These are phyloP conservation scores for Clivina fossor DNA, from an alignment of 2,888 invertebrate genomes.

Conservation along the genomic window DNA sequence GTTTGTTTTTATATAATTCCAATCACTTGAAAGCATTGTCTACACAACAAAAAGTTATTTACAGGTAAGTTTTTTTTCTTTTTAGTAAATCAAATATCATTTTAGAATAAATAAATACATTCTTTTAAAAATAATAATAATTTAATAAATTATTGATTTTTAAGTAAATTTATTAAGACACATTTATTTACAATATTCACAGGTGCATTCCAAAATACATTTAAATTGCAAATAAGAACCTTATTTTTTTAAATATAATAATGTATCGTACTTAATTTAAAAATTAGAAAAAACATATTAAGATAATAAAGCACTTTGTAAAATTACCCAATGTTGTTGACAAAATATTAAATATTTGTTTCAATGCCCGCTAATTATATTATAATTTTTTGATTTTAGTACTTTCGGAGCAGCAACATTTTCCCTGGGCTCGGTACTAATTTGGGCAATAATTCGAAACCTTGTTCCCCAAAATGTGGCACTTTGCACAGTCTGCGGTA, in stretches of 20 bases:
- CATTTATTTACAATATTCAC: slow-evolving; percentile 13
- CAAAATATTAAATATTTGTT: slow-evolving; percentile 4
- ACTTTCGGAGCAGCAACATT: slow-evolving; percentile 75
- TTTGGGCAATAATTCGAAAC: slow-evolving; percentile 85
- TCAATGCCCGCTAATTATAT: slow-evolving; percentile 10
- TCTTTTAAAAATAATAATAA: too few species aligned
- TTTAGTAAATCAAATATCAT: too few species aligned
- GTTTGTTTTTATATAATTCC: slow-evolving; percentile 79
- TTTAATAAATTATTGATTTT: slow-evolving; percentile 7
- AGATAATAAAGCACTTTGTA: too few species aligned
- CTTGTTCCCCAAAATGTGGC: slow-evolving; percentile 71
- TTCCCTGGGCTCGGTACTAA: slow-evolving; percentile 85
- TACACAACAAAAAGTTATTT: slow-evolving; percentile 63
- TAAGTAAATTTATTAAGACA: slow-evolving; percentile 8
- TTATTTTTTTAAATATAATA: too few species aligned
- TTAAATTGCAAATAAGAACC: too few species aligned
- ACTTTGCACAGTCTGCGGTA: slow-evolving; percentile 67
- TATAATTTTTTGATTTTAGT: slow-evolving; percentile 48
- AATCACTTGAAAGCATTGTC: slow-evolving; percentile 72
- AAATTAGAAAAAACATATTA: too few species aligned
- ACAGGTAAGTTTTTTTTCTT: slow-evolving; percentile 58
- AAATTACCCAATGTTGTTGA: too few species aligned
- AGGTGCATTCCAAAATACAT: too few species aligned
- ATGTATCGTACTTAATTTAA: too few species aligned
- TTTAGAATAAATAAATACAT: too few species aligned